phyloP scores from a whole-genome alignment of 2,888 invertebrate genomes.

The Venusia cambrica region DNA sequence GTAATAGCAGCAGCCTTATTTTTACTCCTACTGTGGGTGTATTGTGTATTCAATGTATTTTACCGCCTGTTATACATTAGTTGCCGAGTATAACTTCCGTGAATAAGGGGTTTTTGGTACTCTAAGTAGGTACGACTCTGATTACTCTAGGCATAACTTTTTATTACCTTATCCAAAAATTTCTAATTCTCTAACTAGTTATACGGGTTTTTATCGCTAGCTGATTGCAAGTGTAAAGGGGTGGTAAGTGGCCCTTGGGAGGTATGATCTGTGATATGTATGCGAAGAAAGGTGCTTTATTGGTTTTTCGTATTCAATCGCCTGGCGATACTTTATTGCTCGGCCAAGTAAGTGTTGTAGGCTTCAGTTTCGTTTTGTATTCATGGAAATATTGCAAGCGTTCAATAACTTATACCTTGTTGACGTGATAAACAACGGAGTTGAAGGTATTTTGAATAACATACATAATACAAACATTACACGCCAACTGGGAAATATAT shows the following conservation, averaged over 20 bases:
- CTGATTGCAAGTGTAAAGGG: slow-evolving; percentile 27
- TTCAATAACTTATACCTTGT: slow-evolving; percentile 9
- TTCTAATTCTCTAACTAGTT: slow-evolving; percentile 26
- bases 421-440: not conserved
- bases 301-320: slow-evolving; percentile 27
- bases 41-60: too few relatives aligned
- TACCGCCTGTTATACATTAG: too few relatives aligned
- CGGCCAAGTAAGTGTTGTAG: too few relatives aligned
- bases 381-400: slow-evolving; percentile 13
- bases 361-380: slow-evolving; percentile 15
- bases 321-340: slow-evolving; percentile 12
- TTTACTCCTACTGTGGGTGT: too few relatives aligned
- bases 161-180: slow-evolving; percentile 1
- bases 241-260: slow-evolving; percentile 24
- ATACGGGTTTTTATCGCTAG: slow-evolving; percentile 34
- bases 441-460: slow-evolving; percentile 2
- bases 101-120: too few relatives aligned
- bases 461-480: too few relatives aligned
- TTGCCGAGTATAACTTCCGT: too few relatives aligned
- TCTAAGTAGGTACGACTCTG: too few relatives aligned
- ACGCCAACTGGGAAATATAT: too few relatives aligned
- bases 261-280: slow-evolving; percentile 25
- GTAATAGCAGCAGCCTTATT: too few relatives aligned
- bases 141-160: too few relatives aligned
- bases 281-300: slow-evolving; percentile 28